Conservation (phyloP, 2,797 vertebrate species). For the Microcaecilia unicolor region DNA sequence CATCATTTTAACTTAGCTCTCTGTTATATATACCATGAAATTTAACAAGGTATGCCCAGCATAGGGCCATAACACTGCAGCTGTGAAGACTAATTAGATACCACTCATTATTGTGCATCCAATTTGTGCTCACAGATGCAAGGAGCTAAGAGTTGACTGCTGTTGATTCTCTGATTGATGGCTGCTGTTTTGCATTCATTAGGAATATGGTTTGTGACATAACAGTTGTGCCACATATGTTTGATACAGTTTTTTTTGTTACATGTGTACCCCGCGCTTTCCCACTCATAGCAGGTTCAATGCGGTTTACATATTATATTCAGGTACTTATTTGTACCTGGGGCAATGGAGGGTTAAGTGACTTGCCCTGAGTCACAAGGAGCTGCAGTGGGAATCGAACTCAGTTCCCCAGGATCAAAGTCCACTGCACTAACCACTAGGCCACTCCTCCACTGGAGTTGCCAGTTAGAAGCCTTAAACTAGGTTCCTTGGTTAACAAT, state of each 20-base stretch:
- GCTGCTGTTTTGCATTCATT: constrained; percentile 7
- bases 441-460: background rate
- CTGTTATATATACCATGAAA: constrained; percentile 12
- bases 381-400: no score
- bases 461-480: constrained; percentile 12
- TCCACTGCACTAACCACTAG: no score
- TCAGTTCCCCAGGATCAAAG: no score
- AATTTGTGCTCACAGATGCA: constrained; percentile 17
- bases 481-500: constrained; percentile 7
- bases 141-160: background rate
- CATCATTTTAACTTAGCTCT: background rate
- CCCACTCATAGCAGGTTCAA: no score
- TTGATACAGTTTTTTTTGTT: no score
- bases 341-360: no score
- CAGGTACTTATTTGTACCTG: no score
- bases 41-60: constrained; percentile 23
- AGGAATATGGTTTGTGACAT: constrained; percentile 14
- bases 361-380: no score
- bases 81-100: constrained; percentile 28
- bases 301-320: no score
- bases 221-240: constrained; percentile 8
- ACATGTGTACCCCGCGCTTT: no score
- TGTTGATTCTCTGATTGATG: constrained; percentile 10
- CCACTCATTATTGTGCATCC: constrained; percentile 22
- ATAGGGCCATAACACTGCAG: constrained; percentile 15